phyloP scores from a whole-genome alignment of 2,888 invertebrate genomes.

The Pantelozetes paolii region DNA sequence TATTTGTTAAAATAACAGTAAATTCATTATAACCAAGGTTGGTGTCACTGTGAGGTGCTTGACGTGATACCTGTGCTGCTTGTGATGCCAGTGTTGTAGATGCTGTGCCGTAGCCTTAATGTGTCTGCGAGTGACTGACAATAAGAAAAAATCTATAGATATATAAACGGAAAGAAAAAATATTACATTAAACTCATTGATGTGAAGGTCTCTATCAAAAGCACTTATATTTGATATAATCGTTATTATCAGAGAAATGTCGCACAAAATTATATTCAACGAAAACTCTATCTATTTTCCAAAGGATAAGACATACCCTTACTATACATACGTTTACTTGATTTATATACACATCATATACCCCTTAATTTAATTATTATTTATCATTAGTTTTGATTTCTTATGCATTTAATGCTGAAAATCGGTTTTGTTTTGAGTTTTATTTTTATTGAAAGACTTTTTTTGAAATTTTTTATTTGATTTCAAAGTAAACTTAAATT shows the following conservation, averaged over 20 bases:
- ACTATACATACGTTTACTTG: neutral
- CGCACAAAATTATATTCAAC: neutral
- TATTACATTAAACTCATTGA: neutral
- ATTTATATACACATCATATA: neutral
- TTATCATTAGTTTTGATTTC: too few relatives aligned
- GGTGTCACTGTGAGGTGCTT: constrained; percentile 19
- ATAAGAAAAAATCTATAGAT: constrained; percentile 4
- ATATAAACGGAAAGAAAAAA: neutral
- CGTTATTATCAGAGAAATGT: neutral
- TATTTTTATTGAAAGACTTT: too few relatives aligned
- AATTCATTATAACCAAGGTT: constrained; percentile 21
- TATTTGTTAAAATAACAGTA: constrained; percentile 6
- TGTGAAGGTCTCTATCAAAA: constrained; percentile 14
- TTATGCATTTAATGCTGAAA: too few relatives aligned
- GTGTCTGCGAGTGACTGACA: neutral
- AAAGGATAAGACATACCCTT: neutral
- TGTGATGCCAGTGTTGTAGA: neutral
- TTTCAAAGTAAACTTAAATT: too few relatives aligned
- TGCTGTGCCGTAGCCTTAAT: neutral
- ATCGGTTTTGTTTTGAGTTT: too few relatives aligned
- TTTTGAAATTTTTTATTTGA: too few relatives aligned
- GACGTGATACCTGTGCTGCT: neutral
- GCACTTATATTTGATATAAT: constrained; percentile 25
- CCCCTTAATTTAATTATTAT: too few relatives aligned
- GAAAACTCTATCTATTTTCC: neutral